Percentiles rank a stretch among this genome's conserved stretches.
These are phyloP conservation scores for Sarotherodon lohbergeri DNA, from an alignment of 2,113 vertebrate genomes.

Conservation along the genomic window DNA sequence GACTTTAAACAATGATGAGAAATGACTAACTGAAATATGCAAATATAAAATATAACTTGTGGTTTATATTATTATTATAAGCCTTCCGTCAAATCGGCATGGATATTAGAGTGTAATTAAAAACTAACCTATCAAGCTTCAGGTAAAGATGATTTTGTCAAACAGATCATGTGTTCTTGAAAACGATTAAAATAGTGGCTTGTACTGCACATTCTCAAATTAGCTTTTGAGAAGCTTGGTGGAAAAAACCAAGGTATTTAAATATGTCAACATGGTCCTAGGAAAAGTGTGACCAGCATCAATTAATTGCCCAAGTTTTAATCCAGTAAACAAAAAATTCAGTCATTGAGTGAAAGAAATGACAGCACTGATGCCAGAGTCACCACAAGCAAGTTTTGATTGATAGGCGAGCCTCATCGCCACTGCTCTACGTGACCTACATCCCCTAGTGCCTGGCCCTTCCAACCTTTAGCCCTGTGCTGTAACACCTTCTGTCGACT, in stretches of 20 bases:
- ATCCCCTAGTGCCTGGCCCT: not conserved
- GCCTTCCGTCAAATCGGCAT: rapidly evolving
- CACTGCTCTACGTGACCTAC: conserved; percentile 5
- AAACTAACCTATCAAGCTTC: not conserved
- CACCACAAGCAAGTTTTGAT: conserved; percentile 17
- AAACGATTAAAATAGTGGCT: rapidly evolving
- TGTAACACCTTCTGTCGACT: conserved; percentile 8
- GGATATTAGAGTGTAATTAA: not conserved
- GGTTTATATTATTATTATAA: not conserved
- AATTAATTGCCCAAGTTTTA: not conserved
- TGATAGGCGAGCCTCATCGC: conserved; percentile 39
- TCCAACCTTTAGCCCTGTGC: conserved; percentile 28
- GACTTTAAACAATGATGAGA: not conserved
- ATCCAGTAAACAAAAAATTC: not conserved
- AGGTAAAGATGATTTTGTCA: not conserved
- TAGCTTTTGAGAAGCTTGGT: not conserved
- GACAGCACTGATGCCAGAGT: not conserved
- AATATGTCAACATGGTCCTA: rapidly evolving
- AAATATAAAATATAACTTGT: not conserved
- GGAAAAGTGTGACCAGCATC: rapidly evolving
- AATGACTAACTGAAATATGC: not conserved
- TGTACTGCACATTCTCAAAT: not conserved
- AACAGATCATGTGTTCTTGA: not conserved
- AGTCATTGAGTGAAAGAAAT: not conserved
- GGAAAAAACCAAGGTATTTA: rapidly evolving